Percentiles rank a stretch among this genome's conserved stretches.
Evolutionary conservation across 2,113 vertebrate species (phyloP).

Genomic region (Nerophis ophidion): DNA sequence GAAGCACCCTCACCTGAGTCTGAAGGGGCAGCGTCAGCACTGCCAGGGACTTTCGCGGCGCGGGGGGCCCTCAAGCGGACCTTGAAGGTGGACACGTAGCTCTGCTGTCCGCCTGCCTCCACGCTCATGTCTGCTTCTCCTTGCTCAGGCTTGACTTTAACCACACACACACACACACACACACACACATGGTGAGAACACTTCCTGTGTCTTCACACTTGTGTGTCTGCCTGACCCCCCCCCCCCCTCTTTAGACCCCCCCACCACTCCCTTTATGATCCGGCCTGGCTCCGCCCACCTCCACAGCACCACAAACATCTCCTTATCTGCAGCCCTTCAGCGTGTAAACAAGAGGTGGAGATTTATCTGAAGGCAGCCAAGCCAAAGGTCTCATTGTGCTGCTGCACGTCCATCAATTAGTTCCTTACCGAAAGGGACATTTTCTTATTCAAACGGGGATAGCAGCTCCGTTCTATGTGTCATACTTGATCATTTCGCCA

Average conservation of each 20-base stretch:
- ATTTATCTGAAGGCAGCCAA: constrained; percentile 44
- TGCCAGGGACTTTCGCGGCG: not conserved
- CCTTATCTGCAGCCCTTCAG: constrained; percentile 26
- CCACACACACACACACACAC: not conserved
- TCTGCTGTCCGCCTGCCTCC: constrained; percentile 17
- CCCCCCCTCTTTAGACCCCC: constrained; percentile 34
- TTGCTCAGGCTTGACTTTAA: not conserved
- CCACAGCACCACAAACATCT: constrained; percentile 1
- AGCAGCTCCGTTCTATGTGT: too few relatives aligned
- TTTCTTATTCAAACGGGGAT: too few relatives aligned
- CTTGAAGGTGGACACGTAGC: constrained; percentile 69
- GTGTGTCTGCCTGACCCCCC: constrained; percentile 9
- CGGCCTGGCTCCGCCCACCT: constrained; percentile 49
- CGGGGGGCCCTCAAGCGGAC: constrained; percentile 46
- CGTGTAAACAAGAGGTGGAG: constrained; percentile 22
- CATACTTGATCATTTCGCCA: too few relatives aligned
- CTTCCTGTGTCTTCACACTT: constrained; percentile 48
- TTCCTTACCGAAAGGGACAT: too few relatives aligned
- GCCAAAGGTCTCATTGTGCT: constrained; percentile 50
- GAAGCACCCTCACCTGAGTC: not conserved
- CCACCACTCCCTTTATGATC: constrained; percentile 20
- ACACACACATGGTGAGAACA: constrained; percentile 33
- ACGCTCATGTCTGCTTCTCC: constrained; percentile 2
- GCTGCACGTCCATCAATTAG: constrained; percentile 9
- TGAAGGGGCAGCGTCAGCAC: not conserved